Percentiles rank a stretch among this genome's conserved stretches.
Conservation (phyloP, 2,797 vertebrate genomes). For the Carcharodon carcharias region DNA sequence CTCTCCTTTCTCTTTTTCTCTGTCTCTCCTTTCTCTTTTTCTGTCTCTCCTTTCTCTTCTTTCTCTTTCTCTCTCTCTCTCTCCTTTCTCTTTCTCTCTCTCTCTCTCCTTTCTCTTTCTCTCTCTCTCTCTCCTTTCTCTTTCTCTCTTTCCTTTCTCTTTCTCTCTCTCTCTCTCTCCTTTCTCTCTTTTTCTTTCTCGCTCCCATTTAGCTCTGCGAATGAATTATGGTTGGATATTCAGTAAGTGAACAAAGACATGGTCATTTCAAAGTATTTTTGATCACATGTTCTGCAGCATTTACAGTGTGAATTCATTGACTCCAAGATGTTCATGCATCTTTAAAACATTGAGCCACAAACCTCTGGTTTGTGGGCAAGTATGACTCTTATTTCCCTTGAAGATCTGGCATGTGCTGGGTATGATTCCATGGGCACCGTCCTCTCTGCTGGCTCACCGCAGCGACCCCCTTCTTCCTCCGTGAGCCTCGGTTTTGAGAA, state of each 20-base stretch:
- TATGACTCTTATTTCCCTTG: background rate
- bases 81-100: too few relatives aligned
- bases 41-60: too few relatives aligned
- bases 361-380: background rate
- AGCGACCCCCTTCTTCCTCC: background rate
- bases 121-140: too few relatives aligned
- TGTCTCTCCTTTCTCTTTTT: too few relatives aligned
- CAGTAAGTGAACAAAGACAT: background rate
- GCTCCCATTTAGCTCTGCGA: background rate
- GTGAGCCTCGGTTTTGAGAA: background rate
- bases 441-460: background rate
- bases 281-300: background rate
- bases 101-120: too few relatives aligned
- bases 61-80: too few relatives aligned
- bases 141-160: too few relatives aligned
- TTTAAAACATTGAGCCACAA: background rate
- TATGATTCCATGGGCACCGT: background rate
- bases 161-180: too few relatives aligned
- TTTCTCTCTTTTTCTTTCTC: too few relatives aligned
- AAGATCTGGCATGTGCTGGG: background rate
- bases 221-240: background rate
- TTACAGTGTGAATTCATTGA: background rate
- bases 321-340: background rate
- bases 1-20: too few relatives aligned
- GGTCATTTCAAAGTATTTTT: background rate